Evolutionary conservation across 1,140 invertebrate genomes (phyloP), one percentile per base, ranked within the genome.

Genomic region (Euwallacea similis): DNA sequence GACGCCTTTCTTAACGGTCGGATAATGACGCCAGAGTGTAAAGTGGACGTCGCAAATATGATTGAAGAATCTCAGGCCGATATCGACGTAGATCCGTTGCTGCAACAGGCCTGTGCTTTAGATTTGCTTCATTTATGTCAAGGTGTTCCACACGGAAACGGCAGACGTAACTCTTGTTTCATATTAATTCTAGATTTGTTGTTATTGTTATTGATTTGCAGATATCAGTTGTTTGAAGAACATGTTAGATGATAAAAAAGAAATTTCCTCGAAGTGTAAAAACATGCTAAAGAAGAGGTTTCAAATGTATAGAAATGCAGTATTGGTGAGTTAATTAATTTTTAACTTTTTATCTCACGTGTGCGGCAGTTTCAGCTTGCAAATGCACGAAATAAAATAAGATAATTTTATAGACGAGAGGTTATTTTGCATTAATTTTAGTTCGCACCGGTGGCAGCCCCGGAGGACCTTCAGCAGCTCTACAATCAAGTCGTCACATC

Each of bases 231-330:
- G 95, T 82, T 83, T 96, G 53, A 88, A 92, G 82, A 86, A 88
- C 69, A 85, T 90, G 54, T 79, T 93, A 66, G 85, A 90, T 77
- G 88, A 90, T 75, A 82, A 84, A 69, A 84, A 89, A 78, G 85
- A 87, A 64, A 82, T 96, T 50, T 88, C 92, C 73, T 76, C 83
- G 56, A 90, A 93, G 73, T 96, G 94, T 81, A 87, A 89, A 74
- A 88, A 88, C 73, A 91, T 93, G 86, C 81, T 97, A 56, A 85
- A 86, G 63, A 89, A 89, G 69, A 86, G 95, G 75, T 89, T 94
- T 76, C 90, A 95, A 84, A 94, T 97, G 92, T 96, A 94, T 81
- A 90, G 87, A 83, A 92, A 91, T 85, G 93, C 94, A 21, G 91
- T 89, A 43, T 88, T 91, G 84, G 91, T 94, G 84, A 59, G 41